A percentile compares a stretch with the other conserved stretches of the same genome.
Conservation (phyloP, 2,113 vertebrate species). For the Apodemus sylvaticus region DNA sequence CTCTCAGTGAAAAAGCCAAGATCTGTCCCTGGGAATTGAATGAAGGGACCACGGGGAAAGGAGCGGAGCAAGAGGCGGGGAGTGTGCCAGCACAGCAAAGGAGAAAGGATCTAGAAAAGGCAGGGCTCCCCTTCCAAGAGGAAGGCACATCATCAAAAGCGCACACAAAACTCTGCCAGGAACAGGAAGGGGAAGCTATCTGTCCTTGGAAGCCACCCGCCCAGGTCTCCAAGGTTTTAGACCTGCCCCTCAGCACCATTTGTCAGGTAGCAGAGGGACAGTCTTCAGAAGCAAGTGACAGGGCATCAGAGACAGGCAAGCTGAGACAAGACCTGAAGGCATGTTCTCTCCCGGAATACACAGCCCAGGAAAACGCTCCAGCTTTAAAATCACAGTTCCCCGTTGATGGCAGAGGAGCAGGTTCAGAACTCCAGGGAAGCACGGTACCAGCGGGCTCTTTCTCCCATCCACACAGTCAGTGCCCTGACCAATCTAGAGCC, state of each 20-base stretch:
- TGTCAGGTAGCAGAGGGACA: background rate
- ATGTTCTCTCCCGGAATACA: background rate
- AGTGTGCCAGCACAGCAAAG: background rate
- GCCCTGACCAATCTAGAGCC: background rate
- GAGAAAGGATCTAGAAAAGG: conserved; percentile 11
- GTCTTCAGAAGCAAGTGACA: background rate
- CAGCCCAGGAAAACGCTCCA: background rate
- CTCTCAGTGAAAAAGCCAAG: conserved; percentile 32
- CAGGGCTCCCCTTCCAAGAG: background rate
- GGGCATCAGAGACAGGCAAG: background rate
- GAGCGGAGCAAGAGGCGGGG: rapidly evolving
- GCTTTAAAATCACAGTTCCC: background rate
- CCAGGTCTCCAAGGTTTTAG: background rate
- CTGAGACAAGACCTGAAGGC: conserved; percentile 16
- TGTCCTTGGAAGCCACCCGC: background rate
- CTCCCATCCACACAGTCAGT: background rate
- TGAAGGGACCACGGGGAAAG: background rate
- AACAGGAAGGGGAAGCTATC: conserved; percentile 32
- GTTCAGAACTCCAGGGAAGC: background rate
- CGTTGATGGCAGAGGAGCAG: background rate
- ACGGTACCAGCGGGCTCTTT: rapidly evolving
- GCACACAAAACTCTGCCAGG: background rate
- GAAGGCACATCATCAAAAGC: background rate
- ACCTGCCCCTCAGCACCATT: background rate
- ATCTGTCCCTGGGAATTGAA: conserved; percentile 78